Percentiles rank a stretch among this genome's conserved stretches.
phyloP scores from a whole-genome alignment of 2,797 vertebrate species.

The Sebastes vulpes region DNA sequence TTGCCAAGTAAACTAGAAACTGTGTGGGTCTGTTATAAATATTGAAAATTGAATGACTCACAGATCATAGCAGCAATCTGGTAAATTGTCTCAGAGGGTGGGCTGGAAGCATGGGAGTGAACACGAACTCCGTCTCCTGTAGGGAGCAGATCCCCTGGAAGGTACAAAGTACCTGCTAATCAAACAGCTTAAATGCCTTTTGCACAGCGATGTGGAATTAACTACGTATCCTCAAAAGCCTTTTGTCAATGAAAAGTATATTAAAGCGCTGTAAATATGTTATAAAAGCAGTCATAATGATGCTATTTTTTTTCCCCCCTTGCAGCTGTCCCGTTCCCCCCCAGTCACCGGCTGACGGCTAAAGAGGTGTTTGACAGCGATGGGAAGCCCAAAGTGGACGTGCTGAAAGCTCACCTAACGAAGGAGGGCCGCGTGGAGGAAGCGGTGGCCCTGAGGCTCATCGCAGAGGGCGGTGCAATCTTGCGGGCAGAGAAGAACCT shows the following conservation, averaged over 20 bases:
- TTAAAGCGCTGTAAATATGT: conserved; percentile 32
- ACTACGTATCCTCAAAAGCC: conserved; percentile 33
- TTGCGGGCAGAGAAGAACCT: conserved; percentile 96
- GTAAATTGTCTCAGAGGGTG: conserved; percentile 70
- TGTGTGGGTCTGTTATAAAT: conserved; percentile 57
- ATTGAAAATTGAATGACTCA: conserved; percentile 61
- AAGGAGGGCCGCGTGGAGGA: conserved; percentile 98
- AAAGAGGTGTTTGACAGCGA: conserved; percentile 99
- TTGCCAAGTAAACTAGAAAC: conserved; percentile 47
- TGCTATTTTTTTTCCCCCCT: background rate
- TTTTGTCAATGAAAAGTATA: conserved; percentile 37
- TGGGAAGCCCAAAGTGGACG: conserved; percentile 96
- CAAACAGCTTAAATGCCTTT: conserved; percentile 59
- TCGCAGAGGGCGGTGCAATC: conserved; percentile 95
- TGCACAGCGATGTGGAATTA: conserved; percentile 50
- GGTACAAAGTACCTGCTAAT: conserved; percentile 68
- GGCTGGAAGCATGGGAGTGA: conserved; percentile 52
- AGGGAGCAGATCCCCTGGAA: conserved; percentile 59
- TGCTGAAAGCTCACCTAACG: conserved; percentile 98
- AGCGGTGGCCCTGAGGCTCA: conserved; percentile 93
- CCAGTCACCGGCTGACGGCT: conserved; percentile 95
- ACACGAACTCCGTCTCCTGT: conserved; percentile 36
- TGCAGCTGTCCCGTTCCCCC: conserved; percentile 97
- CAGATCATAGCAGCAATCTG: conserved; percentile 63
- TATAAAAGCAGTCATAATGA: conserved; percentile 18